Evolutionary conservation across 1,140 invertebrate genomes (phyloP).

Genomic region (Sminthurides bifidus): DNA sequence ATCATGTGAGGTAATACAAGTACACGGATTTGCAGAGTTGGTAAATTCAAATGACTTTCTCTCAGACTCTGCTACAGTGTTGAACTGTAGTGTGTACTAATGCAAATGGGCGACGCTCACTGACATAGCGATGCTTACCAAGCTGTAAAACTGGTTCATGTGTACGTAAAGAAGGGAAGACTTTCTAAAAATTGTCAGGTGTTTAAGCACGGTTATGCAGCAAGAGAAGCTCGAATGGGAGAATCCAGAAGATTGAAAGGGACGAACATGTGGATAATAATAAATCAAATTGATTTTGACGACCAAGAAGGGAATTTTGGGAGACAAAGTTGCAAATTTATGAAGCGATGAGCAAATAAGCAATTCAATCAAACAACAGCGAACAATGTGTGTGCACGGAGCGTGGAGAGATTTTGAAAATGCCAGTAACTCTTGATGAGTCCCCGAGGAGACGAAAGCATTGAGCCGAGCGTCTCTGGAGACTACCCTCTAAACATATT

Average conservation of each 20-base stretch:
- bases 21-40: too few relatives aligned
- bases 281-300: constrained; percentile 12
- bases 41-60: too few relatives aligned
- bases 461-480: constrained; percentile 9
- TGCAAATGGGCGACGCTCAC: too few relatives aligned
- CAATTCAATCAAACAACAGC: constrained; percentile 24
- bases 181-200: too few relatives aligned
- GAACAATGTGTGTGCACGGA: constrained; percentile 16
- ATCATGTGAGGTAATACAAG: too few relatives aligned
- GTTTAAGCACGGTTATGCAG: too few relatives aligned
- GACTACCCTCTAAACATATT: constrained; percentile 26
- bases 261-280: too few relatives aligned
- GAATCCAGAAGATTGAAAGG: constrained; percentile 8
- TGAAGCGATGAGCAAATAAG: constrained; percentile 27
- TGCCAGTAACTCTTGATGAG: constrained; percentile 31
- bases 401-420: constrained; percentile 31
- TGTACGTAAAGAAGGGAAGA: too few relatives aligned
- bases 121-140: too few relatives aligned
- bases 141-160: too few relatives aligned
- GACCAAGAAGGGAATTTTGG: constrained; percentile 13
- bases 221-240: background rate
- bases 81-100: too few relatives aligned
- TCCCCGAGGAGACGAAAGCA: constrained; percentile 14
- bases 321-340: constrained; percentile 28
- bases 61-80: too few relatives aligned